Evolutionary conservation across 2,797 vertebrate species (phyloP).

Genomic region (Kryptolebias ocellatus): DNA sequence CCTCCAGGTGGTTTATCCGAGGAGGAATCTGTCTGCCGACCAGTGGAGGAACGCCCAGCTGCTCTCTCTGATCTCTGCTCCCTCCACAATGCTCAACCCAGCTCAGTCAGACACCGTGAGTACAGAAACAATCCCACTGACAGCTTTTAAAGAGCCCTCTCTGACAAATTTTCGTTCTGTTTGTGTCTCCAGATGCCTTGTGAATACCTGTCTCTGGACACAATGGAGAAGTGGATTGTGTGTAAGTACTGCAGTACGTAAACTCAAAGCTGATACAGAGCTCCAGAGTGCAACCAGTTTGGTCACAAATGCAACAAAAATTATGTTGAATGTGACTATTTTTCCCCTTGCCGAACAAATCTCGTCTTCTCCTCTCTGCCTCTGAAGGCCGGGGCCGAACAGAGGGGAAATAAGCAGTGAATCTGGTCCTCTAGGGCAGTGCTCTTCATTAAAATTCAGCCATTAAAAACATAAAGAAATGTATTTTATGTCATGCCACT

Average conservation of each 20-base stretch:
- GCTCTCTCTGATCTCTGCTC: constrained; percentile 96
- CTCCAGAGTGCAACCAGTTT: neutral
- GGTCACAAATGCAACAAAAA: no score
- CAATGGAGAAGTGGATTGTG: constrained; percentile 99
- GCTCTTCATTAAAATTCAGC: no score
- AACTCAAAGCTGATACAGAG: neutral
- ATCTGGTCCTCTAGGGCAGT: no score
- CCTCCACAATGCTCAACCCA: constrained; percentile 98
- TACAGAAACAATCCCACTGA: neutral
- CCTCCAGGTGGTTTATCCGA: constrained; percentile 97
- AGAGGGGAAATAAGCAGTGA: no score
- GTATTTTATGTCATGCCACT: no score
- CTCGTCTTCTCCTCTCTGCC: no score
- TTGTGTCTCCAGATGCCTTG: constrained; percentile 92
- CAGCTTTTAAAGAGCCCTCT: no score
- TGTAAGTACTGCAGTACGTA: constrained; percentile 85
- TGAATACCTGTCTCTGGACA: constrained; percentile 97
- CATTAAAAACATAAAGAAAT: no score
- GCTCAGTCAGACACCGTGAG: constrained; percentile 98
- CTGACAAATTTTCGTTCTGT: neutral
- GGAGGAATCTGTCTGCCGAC: constrained; percentile 97
- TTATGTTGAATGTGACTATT: no score
- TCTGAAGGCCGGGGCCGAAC: no score
- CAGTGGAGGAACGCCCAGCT: constrained; percentile 99
- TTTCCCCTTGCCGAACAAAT: no score